These are phyloP conservation scores for Drosophila paramelanica DNA, from an alignment of 2,888 invertebrate species.

Conservation along the genomic window DNA sequence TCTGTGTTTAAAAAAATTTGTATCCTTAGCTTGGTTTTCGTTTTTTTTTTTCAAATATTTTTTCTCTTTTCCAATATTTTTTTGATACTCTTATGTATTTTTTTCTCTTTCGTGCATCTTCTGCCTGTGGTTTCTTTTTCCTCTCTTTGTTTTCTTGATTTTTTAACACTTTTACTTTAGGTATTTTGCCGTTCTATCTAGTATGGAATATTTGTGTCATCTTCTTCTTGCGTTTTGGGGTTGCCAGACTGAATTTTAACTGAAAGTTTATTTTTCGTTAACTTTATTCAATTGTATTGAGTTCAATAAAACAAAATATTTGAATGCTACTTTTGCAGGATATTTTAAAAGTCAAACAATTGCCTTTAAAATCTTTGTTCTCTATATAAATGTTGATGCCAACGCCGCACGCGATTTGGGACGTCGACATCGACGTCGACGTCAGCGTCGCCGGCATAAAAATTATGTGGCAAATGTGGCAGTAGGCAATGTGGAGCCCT, in stretches of 20 bases:
- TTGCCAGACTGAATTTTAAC: not conserved
- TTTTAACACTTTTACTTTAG: too few relatives aligned
- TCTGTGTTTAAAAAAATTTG: too few relatives aligned
- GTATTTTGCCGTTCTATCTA: too few relatives aligned
- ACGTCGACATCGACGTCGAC: conserved; percentile 52
- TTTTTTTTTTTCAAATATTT: not conserved
- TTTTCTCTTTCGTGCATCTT: too few relatives aligned
- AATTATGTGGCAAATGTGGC: conserved; percentile 75
- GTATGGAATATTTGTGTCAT: too few relatives aligned
- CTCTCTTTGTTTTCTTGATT: too few relatives aligned
- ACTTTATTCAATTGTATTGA: too few relatives aligned
- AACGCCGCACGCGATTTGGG: conserved; percentile 69
- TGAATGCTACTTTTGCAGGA: conserved; percentile 15
- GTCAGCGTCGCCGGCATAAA: conserved; percentile 56
- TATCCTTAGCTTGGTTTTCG: too few relatives aligned
- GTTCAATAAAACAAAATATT: too few relatives aligned
- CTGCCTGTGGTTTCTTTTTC: too few relatives aligned
- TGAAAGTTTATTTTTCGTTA: not conserved
- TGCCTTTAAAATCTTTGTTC: conserved; percentile 22
- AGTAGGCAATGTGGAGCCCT: conserved; percentile 67
- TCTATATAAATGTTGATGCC: conserved; percentile 60
- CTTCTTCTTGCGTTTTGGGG: not conserved
- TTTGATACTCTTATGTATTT: not conserved
- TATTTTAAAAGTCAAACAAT: conserved; percentile 23
- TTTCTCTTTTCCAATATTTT: not conserved